phyloP scores from a whole-genome alignment of 2,113 vertebrate genomes.

The Pagrus major region DNA sequence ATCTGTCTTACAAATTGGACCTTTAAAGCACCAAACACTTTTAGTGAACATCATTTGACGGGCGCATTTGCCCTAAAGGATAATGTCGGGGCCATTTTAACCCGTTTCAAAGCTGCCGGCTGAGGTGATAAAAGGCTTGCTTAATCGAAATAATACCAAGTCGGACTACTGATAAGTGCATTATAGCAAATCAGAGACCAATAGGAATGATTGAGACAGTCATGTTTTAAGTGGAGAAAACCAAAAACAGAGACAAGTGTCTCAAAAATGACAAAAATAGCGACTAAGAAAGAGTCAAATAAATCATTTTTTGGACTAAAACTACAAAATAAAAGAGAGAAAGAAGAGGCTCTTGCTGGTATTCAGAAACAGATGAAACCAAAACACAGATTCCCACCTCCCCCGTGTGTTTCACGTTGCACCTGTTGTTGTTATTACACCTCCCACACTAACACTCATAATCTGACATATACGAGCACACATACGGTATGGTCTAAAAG shows the following conservation, averaged over 20 bases:
- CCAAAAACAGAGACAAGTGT: too few species aligned
- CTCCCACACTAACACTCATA: slow-evolving; percentile 15
- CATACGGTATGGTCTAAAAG: slow-evolving; percentile 27
- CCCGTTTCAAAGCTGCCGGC: too few species aligned
- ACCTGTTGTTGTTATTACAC: background rate
- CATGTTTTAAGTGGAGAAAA: background rate
- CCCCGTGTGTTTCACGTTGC: background rate
- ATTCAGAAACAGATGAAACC: background rate
- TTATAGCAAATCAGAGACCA: background rate
- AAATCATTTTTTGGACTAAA: background rate
- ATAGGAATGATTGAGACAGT: background rate
- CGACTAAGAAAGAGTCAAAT: background rate
- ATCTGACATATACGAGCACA: slow-evolving; percentile 22
- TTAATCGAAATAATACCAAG: background rate
- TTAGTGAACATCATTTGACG: too few species aligned
- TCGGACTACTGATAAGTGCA: background rate
- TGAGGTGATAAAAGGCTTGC: too few species aligned
- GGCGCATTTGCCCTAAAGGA: too few species aligned
- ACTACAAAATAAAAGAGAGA: background rate
- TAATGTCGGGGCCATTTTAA: too few species aligned
- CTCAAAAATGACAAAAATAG: too few species aligned
- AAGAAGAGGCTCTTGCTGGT: background rate
- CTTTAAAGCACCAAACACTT: too few species aligned
- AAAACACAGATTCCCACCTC: background rate
- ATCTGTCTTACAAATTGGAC: too few species aligned